phyloP scores from a whole-genome alignment of 2,888 invertebrate genomes.

The Blera fallax region DNA sequence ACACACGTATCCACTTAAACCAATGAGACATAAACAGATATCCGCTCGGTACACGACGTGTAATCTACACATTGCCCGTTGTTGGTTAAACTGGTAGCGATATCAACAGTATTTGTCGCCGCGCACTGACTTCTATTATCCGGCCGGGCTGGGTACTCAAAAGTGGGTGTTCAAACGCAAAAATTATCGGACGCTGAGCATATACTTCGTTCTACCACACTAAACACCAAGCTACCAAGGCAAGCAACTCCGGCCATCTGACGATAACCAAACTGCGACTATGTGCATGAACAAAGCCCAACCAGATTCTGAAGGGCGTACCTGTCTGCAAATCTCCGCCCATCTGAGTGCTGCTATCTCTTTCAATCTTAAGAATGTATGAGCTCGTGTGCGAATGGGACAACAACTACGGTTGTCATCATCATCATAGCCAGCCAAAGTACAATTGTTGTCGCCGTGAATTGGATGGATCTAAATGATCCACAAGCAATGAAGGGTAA shows the following conservation, averaged over 20 bases:
- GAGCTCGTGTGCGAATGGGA: background rate
- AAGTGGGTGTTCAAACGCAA: constrained; percentile 61
- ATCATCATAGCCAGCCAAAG: constrained; percentile 1
- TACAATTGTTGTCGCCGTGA: constrained; percentile 39
- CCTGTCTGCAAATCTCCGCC: constrained; percentile 49
- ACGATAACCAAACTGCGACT: constrained; percentile 24
- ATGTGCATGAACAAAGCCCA: constrained; percentile 64
- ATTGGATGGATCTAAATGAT: constrained; percentile 66
- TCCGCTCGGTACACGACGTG: constrained; percentile 60
- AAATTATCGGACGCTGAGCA: constrained; percentile 55
- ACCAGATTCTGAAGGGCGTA: constrained; percentile 68
- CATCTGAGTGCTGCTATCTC: constrained; percentile 35
- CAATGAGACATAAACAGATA: constrained; percentile 71
- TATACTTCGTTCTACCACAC: constrained; percentile 31
- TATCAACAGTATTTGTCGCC: constrained; percentile 64
- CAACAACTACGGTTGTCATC: background rate
- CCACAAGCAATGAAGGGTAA: constrained; percentile 58
- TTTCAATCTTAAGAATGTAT: background rate
- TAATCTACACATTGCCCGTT: constrained; percentile 67
- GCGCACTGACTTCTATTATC: constrained; percentile 61
- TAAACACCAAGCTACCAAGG: constrained; percentile 49
- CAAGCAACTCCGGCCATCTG: constrained; percentile 66
- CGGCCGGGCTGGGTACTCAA: constrained; percentile 34
- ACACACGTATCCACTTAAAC: constrained; percentile 71
- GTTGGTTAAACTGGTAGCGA: constrained; percentile 66